Evolutionary conservation across 2,888 invertebrate genomes (phyloP).

Genomic region (Crossocerus cetratus): DNA sequence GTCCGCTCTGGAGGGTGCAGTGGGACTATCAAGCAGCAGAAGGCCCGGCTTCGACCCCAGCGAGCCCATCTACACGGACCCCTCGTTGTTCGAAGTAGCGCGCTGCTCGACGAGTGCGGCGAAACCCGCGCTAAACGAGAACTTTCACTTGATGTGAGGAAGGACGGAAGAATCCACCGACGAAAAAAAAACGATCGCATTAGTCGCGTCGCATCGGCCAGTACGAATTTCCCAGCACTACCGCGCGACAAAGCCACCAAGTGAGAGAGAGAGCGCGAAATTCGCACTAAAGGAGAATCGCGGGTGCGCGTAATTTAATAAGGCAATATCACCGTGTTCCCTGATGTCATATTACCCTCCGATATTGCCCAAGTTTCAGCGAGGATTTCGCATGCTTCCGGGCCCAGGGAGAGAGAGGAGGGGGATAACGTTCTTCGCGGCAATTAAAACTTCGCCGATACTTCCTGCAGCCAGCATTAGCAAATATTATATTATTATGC

Average conservation of each 20-base stretch:
- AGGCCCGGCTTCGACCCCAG: constrained; percentile 88
- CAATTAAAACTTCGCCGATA: neutral
- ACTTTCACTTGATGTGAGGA: constrained; percentile 71
- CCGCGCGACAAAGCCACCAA: too few relatives aligned
- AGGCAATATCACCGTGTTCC: constrained; percentile 3
- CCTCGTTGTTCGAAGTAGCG: constrained; percentile 92
- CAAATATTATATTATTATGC: too few relatives aligned
- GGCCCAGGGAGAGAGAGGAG: too few relatives aligned
- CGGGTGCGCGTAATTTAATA: neutral
- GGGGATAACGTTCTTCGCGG: neutral
- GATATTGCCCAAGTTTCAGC: too few relatives aligned
- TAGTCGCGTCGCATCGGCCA: neutral
- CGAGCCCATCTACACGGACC: constrained; percentile 95
- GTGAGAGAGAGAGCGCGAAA: too few relatives aligned
- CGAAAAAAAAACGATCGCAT: neutral
- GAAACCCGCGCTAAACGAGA: constrained; percentile 75
- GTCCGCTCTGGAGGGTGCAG: constrained; percentile 78
- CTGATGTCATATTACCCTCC: too few relatives aligned
- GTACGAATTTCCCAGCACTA: neutral
- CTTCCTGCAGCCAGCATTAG: neutral
- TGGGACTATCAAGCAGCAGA: constrained; percentile 78
- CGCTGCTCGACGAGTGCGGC: constrained; percentile 82
- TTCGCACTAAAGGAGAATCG: neutral
- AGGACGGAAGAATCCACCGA: neutral
- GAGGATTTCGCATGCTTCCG: too few relatives aligned